phyloP scores from a whole-genome alignment of 2,113 vertebrate species.

The Natator depressus region DNA sequence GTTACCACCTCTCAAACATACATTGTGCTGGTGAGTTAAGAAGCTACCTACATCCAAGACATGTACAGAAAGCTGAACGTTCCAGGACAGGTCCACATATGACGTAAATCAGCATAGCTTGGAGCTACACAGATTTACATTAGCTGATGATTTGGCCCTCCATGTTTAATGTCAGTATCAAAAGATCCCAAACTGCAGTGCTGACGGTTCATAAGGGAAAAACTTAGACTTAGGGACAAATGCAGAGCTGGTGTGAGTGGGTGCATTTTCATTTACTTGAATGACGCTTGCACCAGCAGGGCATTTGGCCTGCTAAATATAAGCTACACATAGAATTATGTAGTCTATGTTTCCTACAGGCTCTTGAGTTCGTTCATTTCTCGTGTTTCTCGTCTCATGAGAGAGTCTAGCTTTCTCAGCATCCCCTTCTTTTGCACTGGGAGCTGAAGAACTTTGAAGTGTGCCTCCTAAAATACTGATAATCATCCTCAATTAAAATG shows the following conservation, averaged over 20 bases:
- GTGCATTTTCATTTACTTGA: neutral
- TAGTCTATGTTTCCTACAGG: conserved; percentile 27
- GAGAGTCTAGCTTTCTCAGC: conserved; percentile 29
- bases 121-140: neutral
- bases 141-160: conserved; percentile 9
- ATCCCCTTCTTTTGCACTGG: conserved; percentile 57
- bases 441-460: conserved; percentile 71
- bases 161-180: conserved; percentile 1
- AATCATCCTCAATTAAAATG: conserved; percentile 76
- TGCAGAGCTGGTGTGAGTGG: neutral
- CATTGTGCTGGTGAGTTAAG: conserved; percentile 19
- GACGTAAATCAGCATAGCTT: neutral
- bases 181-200: neutral
- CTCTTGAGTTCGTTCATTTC: conserved; percentile 38
- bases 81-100: neutral
- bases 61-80: conserved; percentile 2
- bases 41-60: conserved; percentile 48
- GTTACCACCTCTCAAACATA: conserved; percentile 36
- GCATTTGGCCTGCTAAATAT: conserved; percentile 18
- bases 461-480: conserved; percentile 70
- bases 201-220: neutral
- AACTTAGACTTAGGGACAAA: neutral
- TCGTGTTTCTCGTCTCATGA: conserved; percentile 40
- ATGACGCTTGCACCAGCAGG: neutral
- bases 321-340: conserved; percentile 35